phyloP scores from a whole-genome alignment of 2,797 vertebrate species.

The Furcifer pardalis region DNA sequence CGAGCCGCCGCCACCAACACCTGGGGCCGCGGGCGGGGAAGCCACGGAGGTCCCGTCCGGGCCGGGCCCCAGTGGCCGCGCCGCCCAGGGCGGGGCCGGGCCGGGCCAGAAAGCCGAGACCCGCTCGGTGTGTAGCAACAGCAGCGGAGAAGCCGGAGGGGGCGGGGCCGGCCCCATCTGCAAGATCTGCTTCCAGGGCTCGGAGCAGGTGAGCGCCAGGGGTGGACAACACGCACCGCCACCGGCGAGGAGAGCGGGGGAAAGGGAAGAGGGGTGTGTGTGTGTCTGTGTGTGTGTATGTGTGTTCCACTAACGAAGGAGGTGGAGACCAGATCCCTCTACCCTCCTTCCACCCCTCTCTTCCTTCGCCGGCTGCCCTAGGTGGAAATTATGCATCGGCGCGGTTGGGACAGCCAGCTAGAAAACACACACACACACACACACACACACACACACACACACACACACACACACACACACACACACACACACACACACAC shows the following conservation, averaged over 20 bases:
- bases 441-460: too few species aligned
- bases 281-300: too few species aligned
- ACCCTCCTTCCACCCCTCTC: not conserved
- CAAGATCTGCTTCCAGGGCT: constrained; percentile 93
- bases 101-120: constrained; percentile 71
- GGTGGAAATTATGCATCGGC: too few species aligned
- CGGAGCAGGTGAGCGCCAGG: constrained; percentile 83
- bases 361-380: too few species aligned
- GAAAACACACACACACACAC: too few species aligned
- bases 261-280: too few species aligned
- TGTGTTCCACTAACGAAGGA: too few species aligned
- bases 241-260: too few species aligned
- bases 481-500: not conserved
- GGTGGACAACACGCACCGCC: too few species aligned
- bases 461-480: too few species aligned
- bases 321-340: too few species aligned
- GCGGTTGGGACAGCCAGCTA: not conserved
- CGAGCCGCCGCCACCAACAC: constrained; percentile 37
- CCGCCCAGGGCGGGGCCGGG: constrained; percentile 40
- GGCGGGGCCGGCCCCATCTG: constrained; percentile 90
- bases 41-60: constrained; percentile 41
- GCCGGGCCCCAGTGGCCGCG: constrained; percentile 26
- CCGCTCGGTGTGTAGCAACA: constrained; percentile 85
- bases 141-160: constrained; percentile 76
- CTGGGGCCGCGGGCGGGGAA: constrained; percentile 25